Evolutionary conservation across 2,797 vertebrate species (phyloP), one percentile per base, ranked within the genome.

Genomic region (Myotis pilosus): DNA sequence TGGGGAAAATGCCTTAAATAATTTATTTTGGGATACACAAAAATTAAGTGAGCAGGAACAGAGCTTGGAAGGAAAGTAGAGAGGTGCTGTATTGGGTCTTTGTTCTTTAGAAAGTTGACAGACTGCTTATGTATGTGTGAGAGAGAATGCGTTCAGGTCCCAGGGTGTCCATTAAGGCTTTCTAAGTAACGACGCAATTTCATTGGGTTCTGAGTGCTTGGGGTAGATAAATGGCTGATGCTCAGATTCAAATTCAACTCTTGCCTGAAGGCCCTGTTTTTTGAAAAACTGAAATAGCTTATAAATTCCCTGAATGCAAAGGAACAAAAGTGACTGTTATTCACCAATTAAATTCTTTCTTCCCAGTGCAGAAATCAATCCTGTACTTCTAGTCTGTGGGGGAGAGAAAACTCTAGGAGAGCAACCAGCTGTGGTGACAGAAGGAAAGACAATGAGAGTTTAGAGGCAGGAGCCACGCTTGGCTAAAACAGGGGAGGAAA

Each of bases 281-380:
- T 94, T 76, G 8, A 96, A 96, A 93, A 93, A 84, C 60, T 76
- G 79, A 94, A 82, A 74, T 92, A 87, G 66, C 60, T 89, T 94
- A 19, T 96, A 92, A 93, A 95, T 95, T 76, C 11, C 2, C 64
- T 93, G 79, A 93, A 86, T 91, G 62, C 78, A 74, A 85, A 82
- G 10, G 88, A 74, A 79, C 53, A 91, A 86, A 95, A 94, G 66
- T 71, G 89, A 92, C 87, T 96, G 84, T 75, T 95, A 36, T 51
- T 94, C 88, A 87, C 94, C 94, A 96, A 92, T 97, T 96, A 97
- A 94, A 96, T 92, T 93, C 9, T 92, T 92, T 95, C 74, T 82
- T 96, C 49, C 33, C 82, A 71, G 49, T 93, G 66, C 72, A 95
- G 88, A 94, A 95, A 94, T 95, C 87, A 95, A 91, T 95, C 75